These are phyloP conservation scores for Zoanthus sansibaricus DNA, from an alignment of 92 coral and sea anemone genomes.

Conservation along the genomic window DNA sequence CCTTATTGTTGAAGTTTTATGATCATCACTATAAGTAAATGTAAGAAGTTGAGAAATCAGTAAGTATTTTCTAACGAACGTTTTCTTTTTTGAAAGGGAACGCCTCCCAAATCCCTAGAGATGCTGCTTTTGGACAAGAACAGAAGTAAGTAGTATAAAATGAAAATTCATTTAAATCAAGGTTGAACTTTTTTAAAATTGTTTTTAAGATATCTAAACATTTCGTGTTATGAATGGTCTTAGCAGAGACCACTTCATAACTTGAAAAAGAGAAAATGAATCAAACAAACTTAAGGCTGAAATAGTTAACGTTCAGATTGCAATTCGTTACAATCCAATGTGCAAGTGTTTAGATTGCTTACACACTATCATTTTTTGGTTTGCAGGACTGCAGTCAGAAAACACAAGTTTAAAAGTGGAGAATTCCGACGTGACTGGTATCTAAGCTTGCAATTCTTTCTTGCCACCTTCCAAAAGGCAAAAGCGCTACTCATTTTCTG, in stretches of 20 bases:
- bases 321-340: too few relatives aligned
- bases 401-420: conserved; percentile 93
- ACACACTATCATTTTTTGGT: not conserved
- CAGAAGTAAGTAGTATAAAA: conserved; percentile 67
- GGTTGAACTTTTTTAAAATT: not conserved
- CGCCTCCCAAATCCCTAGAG: conserved; percentile 92
- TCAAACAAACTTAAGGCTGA: too few relatives aligned
- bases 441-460: not conserved
- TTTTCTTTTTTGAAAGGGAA: conserved; percentile 46
- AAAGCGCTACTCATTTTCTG: too few relatives aligned
- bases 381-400: conserved; percentile 91
- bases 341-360: too few relatives aligned
- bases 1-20: too few relatives aligned
- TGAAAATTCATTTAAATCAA: not conserved
- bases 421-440: conserved; percentile 84
- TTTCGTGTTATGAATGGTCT: too few relatives aligned
- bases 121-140: conserved; percentile 97
- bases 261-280: too few relatives aligned
- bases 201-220: too few relatives aligned
- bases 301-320: too few relatives aligned
- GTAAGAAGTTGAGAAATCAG: not conserved
- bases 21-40: not conserved
- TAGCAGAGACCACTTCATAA: too few relatives aligned
- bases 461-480: too few relatives aligned
- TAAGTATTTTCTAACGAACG: not conserved